Base-by-base conservation (phyloP, 2,888 invertebrate genomes). In the Plebejus argus region DNA sequence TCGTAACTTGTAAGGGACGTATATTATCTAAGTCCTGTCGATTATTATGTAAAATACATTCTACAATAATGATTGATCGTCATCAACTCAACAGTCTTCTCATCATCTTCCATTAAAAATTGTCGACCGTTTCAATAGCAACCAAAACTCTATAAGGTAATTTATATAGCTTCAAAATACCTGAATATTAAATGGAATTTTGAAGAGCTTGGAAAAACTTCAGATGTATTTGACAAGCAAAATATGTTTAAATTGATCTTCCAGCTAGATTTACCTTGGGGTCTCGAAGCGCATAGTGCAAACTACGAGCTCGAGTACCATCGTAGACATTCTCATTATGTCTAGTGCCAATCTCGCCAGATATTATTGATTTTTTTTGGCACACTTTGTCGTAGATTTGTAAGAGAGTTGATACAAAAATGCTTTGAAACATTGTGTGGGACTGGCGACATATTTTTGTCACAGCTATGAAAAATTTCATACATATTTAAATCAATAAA, bases 231-330 rank as follows among this genome's bases (percentile, higher is more conserved):
- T 66, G 61, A 66, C 61, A 66, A 66, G 61, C 61, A 66, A 66
- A 66, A 58, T 15, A 66, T 66, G 61, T 15, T 23, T 28, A 23
- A 66, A 28, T 28, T 4, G 15, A 66, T 20, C 61, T 66, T 58
- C 58, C 20, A 7, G 61, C 61, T 66, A 23, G 61, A 61, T 61
- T 66, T 66, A 66, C 61, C 61, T 66, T 66, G 61, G 23, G 61
- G 23, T 66, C 61, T 58, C 23, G 12, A 12, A 15, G 61, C 28
- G 23, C 61, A 66, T 5, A 15, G 61, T 15, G 23, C 61, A 66
- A 66, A 28, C 61, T 66, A 28, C 61, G 61, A 23, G 61, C 61
- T 66, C 61, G 28, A 66, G 61, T 23, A 20, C 15, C 61, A 28
- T 66, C 28, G 61, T 66, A 1, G 61, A 66, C 10, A 12, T 28